A percentile compares a stretch with the other conserved stretches of the same genome.
phyloP scores from a whole-genome alignment of 1,140 invertebrate genomes.

The Caerostris darwini region DNA sequence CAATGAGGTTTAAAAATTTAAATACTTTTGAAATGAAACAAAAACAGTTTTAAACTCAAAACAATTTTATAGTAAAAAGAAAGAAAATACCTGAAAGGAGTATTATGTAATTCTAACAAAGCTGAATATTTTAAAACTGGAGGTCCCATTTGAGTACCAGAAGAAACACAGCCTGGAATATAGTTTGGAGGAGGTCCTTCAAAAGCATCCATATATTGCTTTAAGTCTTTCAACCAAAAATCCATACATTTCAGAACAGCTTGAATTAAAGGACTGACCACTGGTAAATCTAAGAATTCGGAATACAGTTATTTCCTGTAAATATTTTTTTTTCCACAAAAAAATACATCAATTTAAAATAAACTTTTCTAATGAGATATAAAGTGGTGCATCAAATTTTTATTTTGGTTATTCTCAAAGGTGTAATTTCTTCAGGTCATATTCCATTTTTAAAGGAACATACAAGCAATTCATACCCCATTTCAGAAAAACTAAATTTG shows the following conservation, averaged over 20 bases:
- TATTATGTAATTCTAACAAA: constrained; percentile 95
- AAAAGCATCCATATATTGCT: constrained; percentile 88
- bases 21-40: background rate
- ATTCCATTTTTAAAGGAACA: too few species aligned
- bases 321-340: background rate
- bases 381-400: background rate
- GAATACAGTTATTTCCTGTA: background rate
- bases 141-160: constrained; percentile 87
- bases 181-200: constrained; percentile 89
- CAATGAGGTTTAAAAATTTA: too few species aligned
- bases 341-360: too few species aligned
- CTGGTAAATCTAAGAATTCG: constrained; percentile 89
- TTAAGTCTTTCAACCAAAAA: constrained; percentile 93
- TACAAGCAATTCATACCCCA: too few species aligned
- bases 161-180: constrained; percentile 90
- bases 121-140: constrained; percentile 96
- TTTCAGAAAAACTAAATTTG: too few species aligned
- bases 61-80: background rate
- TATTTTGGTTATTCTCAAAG: background rate
- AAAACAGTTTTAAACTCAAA: background rate
- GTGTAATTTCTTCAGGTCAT: too few species aligned
- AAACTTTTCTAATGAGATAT: too few species aligned
- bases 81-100: constrained; percentile 90
- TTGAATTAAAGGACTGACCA: constrained; percentile 96
- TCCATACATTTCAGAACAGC: constrained; percentile 91